Evolutionary conservation across 2,113 vertebrate genomes (phyloP).

Genomic region (Scomber colias): DNA sequence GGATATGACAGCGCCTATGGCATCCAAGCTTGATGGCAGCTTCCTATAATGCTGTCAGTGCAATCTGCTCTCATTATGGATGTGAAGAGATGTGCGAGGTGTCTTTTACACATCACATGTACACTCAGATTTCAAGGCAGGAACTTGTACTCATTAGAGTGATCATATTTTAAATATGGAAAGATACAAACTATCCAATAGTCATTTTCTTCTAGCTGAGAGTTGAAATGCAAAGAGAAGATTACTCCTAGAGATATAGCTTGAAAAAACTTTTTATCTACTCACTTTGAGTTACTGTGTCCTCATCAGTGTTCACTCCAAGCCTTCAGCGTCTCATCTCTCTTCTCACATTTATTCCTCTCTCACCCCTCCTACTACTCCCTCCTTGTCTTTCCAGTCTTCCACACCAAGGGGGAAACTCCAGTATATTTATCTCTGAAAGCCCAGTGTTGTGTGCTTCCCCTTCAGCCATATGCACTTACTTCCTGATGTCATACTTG

Average conservation of each 20-base stretch:
- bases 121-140: slow-evolving; percentile 10
- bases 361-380: slow-evolving; percentile 26
- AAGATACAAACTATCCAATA: background rate
- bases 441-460: slow-evolving; percentile 16
- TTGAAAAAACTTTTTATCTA: slow-evolving; percentile 15
- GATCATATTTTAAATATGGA: background rate
- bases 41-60: slow-evolving; percentile 39
- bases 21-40: slow-evolving; percentile 35
- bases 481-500: slow-evolving; percentile 44
- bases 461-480: background rate
- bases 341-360: slow-evolving; percentile 24
- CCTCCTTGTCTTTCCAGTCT: background rate
- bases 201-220: background rate
- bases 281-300: slow-evolving; percentile 52
- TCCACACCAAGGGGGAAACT: slow-evolving; percentile 41
- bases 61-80: slow-evolving; percentile 51
- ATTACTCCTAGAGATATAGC: background rate
- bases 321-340: slow-evolving; percentile 15
- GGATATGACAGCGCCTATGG: slow-evolving; percentile 44
- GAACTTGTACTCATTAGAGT: slow-evolving; percentile 26
- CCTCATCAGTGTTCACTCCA: slow-evolving; percentile 24
- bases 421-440: slow-evolving; percentile 20
- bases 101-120: slow-evolving; percentile 25
- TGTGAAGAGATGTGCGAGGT: slow-evolving; percentile 21
- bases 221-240: background rate